Evolutionary conservation across 2,113 vertebrate genomes (phyloP), one percentile per base, ranked within the genome.

Genomic region (Empidonax alnorum): DNA sequence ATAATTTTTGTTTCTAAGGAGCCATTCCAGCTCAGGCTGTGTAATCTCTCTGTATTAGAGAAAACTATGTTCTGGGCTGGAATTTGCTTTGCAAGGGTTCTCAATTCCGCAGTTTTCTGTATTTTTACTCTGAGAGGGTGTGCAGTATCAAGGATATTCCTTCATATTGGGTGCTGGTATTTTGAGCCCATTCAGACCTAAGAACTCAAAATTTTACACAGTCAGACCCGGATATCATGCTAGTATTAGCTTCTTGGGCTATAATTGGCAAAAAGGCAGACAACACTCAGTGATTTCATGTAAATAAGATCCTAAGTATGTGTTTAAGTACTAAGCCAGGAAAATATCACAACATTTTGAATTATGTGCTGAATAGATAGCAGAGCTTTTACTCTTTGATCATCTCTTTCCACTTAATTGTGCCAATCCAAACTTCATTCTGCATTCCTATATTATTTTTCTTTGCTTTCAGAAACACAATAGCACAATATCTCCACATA

Each of bases 371-470:
- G 59, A 79, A n/a, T 5, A 80, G 59, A 77, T 80, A 4, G 2
- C 52, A 76, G 41, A 84, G 14, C 28, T 89, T 91, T 83, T 93
- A 82, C 31, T 73, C 63, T 89, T 87, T 42, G 7, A 63, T 93
- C 87, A 52, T 66, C 53, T 75, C 87, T 94, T 94, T 93, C 81
- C 89, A 72, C 6, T 1, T 89, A 61, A 62, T 66, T 75, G 20
- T 93, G 71, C 86, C 95, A 97, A 90, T 79, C 31, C 71, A 96
- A 94, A 90, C 88, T 71, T 67, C 58, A 93, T 53, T 55, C 52
- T 53, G 2, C 46, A 80, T 93, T 95, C 85, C 72, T 88, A 4
- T 39, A 31, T 22, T 76, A 52, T 91, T 96, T 93, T 87, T 74
- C 63, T 94, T 95, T 78, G 18, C 72, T 74, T 90, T 94, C 53